Evolutionary conservation across 2,797 vertebrate species (phyloP), one percentile per base, ranked within the genome.

Genomic region (Hylomyscus alleni): DNA sequence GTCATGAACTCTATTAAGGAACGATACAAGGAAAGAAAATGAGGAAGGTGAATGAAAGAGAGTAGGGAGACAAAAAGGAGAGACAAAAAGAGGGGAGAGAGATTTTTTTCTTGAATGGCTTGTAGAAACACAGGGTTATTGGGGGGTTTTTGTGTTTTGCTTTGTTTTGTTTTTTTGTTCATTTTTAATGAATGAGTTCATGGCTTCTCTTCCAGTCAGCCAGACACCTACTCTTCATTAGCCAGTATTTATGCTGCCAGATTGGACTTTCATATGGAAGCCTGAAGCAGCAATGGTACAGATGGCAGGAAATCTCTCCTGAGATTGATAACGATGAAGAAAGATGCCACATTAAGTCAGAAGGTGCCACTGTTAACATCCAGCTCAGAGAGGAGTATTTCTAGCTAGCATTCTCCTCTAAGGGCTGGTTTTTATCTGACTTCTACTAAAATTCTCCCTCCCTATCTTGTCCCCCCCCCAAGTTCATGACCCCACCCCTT

Each of bases 211-310:
- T 92, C 93, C 97, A 98, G 96, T 95, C 97, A 98, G 97, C 97
- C 98, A 98, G 97, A 98, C 98, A 98, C 97, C 98, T 98, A 98
- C 96, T 98, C 97, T 98, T 98, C 98, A 98, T 98, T 98, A 98
- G 98, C 97, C 97, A 94, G 97, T 98, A 98, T 98, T 98, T 98
- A 98, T 97, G 98, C 96, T 73, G 97, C 98, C 98, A 98, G 98
- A 98, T 98, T 99, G 98, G 98, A 98, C 98, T 98, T 98, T 98
- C 98, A 98, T 98, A 98, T 98, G 98, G 98, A 97, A 98, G 98
- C 98, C 98, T 98, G 98, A 95, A 99, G 98, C 98, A 97, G 97
- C 97, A 93, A 95, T 98, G 97, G 97, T 97, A 96, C 98, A 99
- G 98, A 98, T 98, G 98, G 98, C 98, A 98, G 98, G 97, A 97